Conservation (phyloP, 1,140 invertebrate species). For the Zaprionus kolodkinae region DNA sequence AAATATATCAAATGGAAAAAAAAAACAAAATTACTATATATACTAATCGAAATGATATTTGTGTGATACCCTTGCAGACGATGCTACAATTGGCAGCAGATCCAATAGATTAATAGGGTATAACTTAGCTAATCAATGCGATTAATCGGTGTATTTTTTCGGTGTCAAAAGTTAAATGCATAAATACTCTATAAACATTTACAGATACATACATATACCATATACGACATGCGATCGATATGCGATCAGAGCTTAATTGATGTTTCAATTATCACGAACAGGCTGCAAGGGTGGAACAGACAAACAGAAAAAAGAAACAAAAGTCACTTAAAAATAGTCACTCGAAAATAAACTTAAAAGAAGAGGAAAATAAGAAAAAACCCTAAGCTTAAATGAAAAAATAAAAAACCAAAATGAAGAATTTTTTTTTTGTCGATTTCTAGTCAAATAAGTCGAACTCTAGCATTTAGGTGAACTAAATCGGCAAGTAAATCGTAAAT, state of each 20-base stretch:
- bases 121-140: slow-evolving; percentile 2
- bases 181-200: neutral
- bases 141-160: neutral
- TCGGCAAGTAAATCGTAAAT: slow-evolving; percentile 23
- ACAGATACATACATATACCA: neutral
- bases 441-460: slow-evolving; percentile 70
- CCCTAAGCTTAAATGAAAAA: neutral
- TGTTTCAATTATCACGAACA: neutral
- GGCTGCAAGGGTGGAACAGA: slow-evolving; percentile 14
- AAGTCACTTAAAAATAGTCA: slow-evolving; percentile 21
- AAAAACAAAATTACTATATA: slow-evolving; percentile 16
- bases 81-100: neutral
- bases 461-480: slow-evolving; percentile 51
- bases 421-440: slow-evolving; percentile 65
- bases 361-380: neutral
- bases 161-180: slow-evolving; percentile 1
- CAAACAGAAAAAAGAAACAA: neutral
- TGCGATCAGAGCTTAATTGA: slow-evolving; percentile 6
- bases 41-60: neutral
- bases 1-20: slow-evolving; percentile 19
- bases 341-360: slow-evolving; percentile 25
- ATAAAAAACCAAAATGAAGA: slow-evolving; percentile 30
- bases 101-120: slow-evolving; percentile 1
- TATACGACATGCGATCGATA: slow-evolving; percentile 3
- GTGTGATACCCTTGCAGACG: slow-evolving; percentile 11